phyloP scores from a whole-genome alignment of 2,888 invertebrate genomes.

The Pammene aurita region DNA sequence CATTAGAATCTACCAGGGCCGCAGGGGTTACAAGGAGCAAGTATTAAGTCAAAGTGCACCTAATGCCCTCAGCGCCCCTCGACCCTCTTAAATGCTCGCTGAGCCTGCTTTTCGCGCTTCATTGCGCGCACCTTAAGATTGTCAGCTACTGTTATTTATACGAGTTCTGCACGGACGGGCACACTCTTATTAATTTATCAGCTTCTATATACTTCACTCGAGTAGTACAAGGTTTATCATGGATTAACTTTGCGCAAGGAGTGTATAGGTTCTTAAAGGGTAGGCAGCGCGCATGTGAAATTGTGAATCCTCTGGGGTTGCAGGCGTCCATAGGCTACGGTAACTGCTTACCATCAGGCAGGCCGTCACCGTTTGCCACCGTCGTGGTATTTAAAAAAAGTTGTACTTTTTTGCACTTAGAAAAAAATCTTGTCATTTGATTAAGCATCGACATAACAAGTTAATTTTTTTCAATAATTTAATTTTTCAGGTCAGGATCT shows the following conservation, averaged over 20 bases:
- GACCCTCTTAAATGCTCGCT: conserved; percentile 42
- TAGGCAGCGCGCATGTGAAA: too few species aligned
- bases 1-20: conserved; percentile 27
- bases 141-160: conserved; percentile 39
- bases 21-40: conserved; percentile 36
- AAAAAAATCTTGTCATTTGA: too few species aligned
- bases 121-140: conserved; percentile 41
- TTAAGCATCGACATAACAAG: too few species aligned
- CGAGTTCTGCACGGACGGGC: conserved; percentile 31
- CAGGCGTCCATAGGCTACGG: too few species aligned
- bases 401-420: too few species aligned
- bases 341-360: too few species aligned
- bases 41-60: conserved; percentile 43
- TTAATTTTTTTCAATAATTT: too few species aligned
- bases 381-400: too few species aligned
- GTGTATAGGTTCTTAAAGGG: too few species aligned
- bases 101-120: conserved; percentile 37
- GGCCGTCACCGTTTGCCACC: too few species aligned
- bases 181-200: conserved; percentile 36
- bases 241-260: not conserved
- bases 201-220: conserved; percentile 6
- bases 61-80: conserved; percentile 40
- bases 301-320: too few species aligned
- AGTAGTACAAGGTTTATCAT: not conserved
- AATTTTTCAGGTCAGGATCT: too few species aligned